Evolutionary conservation across 2,797 vertebrate species (phyloP).

Genomic region (Acrocephalus scirpaceus): DNA sequence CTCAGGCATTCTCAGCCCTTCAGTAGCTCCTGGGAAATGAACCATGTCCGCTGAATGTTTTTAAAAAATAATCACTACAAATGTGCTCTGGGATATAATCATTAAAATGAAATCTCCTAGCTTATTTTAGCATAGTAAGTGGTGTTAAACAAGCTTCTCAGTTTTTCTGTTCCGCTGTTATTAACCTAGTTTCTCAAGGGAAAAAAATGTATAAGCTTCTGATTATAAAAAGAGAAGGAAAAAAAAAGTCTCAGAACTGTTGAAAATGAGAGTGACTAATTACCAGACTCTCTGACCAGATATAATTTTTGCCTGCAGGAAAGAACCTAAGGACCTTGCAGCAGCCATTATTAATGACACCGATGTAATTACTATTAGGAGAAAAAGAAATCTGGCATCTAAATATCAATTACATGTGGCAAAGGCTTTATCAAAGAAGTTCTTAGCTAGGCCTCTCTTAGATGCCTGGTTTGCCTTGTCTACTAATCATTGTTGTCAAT

Average conservation of each 20-base stretch:
- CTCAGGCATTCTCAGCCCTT: neutral
- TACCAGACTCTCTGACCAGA: slow-evolving; percentile 60
- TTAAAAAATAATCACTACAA: slow-evolving; percentile 58
- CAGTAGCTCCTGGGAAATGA: slow-evolving; percentile 39
- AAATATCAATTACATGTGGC: slow-evolving; percentile 69
- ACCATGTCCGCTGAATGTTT: slow-evolving; percentile 25
- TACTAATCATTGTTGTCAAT: slow-evolving; percentile 60
- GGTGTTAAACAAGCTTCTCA: slow-evolving; percentile 62
- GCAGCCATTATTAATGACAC: slow-evolving; percentile 66
- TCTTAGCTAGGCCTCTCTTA: slow-evolving; percentile 49
- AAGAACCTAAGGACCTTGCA: slow-evolving; percentile 32
- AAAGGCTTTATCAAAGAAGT: slow-evolving; percentile 48
- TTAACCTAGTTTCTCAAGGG: slow-evolving; percentile 62
- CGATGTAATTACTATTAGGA: slow-evolving; percentile 65
- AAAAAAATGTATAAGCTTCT: slow-evolving; percentile 43
- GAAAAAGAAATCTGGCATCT: slow-evolving; percentile 55
- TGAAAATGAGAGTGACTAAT: slow-evolving; percentile 64
- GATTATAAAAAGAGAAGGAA: slow-evolving; percentile 15
- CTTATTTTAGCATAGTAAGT: slow-evolving; percentile 59
- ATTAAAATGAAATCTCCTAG: slow-evolving; percentile 51
- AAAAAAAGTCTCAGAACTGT: slow-evolving; percentile 20
- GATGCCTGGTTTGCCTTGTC: slow-evolving; percentile 19
- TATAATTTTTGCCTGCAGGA: slow-evolving; percentile 59
- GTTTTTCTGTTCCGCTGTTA: slow-evolving; percentile 62
- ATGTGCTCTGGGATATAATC: slow-evolving; percentile 62